These are phyloP conservation scores for Pyrochroa serraticornis DNA, from an alignment of 2,888 invertebrate species.

Conservation along the genomic window DNA sequence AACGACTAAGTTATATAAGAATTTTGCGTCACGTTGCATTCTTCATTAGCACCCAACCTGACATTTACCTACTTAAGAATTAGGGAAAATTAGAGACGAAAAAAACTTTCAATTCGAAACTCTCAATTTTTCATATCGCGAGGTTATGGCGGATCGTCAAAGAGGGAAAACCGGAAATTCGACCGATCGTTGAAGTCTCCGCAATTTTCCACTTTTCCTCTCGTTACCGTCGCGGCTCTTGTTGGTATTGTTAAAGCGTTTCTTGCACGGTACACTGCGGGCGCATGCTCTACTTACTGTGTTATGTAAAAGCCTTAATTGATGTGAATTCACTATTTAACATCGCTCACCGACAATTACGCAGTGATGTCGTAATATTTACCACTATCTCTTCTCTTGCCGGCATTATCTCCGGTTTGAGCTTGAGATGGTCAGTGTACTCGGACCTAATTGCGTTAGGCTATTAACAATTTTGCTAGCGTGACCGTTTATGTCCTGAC, in stretches of 20 bases:
- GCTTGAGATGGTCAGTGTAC: not conserved
- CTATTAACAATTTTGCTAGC: too few species aligned
- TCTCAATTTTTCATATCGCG: not conserved
- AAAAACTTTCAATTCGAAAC: conserved; percentile 5
- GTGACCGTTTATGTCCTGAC: too few species aligned
- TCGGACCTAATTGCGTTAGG: too few species aligned
- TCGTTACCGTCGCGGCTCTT: conserved; percentile 29
- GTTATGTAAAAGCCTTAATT: conserved; percentile 56
- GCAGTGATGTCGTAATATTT: conserved; percentile 39
- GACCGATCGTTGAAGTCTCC: conserved; percentile 8
- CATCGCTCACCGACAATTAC: conserved; percentile 49
- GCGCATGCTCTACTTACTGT: conserved; percentile 56
- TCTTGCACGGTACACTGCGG: conserved; percentile 51
- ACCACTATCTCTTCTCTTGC: not conserved
- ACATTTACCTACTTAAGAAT: conserved; percentile 15
- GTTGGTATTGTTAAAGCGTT: conserved; percentile 34
- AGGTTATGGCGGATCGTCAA: too few species aligned
- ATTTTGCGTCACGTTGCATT: conserved; percentile 23
- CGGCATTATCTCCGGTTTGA: conserved; percentile 38
- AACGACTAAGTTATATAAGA: conserved; percentile 14
- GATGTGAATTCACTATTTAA: conserved; percentile 56
- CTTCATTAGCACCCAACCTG: conserved; percentile 13
- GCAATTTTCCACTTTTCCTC: conserved; percentile 41
- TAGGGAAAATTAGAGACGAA: conserved; percentile 5
- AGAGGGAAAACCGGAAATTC: too few species aligned